Conservation (phyloP, 2,797 vertebrate genomes). For the Melanogrammus aeglefinus region DNA sequence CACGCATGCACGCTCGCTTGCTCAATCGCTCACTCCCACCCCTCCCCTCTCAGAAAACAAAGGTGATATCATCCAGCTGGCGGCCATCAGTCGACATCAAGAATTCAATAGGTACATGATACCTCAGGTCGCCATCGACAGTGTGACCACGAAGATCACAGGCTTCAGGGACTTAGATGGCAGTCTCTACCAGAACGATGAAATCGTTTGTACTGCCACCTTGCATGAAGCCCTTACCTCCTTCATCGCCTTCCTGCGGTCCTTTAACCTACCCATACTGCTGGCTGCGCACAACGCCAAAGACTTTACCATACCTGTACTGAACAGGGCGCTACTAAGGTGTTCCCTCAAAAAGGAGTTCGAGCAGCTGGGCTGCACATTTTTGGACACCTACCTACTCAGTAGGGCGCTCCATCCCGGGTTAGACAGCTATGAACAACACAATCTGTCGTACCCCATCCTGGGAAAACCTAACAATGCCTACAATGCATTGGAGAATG, state of each 20-base stretch:
- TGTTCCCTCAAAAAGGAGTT: slow-evolving; percentile 42
- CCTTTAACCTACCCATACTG: slow-evolving; percentile 53
- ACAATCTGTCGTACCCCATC: slow-evolving; percentile 46
- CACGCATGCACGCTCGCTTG: too few relatives aligned
- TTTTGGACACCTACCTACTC: slow-evolving; percentile 66
- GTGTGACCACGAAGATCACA: slow-evolving; percentile 42
- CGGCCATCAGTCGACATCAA: slow-evolving; percentile 50
- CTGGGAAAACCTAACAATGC: slow-evolving; percentile 48
- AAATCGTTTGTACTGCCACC: slow-evolving; percentile 35
- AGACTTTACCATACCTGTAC: slow-evolving; percentile 60
- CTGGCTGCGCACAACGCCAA: slow-evolving; percentile 65
- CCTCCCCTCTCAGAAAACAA: slow-evolving; percentile 46
- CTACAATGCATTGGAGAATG: slow-evolving; percentile 67
- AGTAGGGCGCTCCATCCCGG: slow-evolving; percentile 30
- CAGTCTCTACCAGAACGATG: slow-evolving; percentile 17
- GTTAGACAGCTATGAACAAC: slow-evolving; percentile 26
- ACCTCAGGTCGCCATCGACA: slow-evolving; percentile 38
- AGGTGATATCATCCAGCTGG: slow-evolving; percentile 73
- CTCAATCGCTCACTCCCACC: not conserved
- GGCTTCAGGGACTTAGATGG: slow-evolving; percentile 39
- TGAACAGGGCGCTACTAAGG: slow-evolving; percentile 45
- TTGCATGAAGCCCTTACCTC: slow-evolving; percentile 39
- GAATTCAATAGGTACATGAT: slow-evolving; percentile 58
- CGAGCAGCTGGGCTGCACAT: slow-evolving; percentile 33
- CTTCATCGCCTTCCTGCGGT: slow-evolving; percentile 64